Conservation (phyloP, 1,140 invertebrate species). For the Myzus persicae region DNA sequence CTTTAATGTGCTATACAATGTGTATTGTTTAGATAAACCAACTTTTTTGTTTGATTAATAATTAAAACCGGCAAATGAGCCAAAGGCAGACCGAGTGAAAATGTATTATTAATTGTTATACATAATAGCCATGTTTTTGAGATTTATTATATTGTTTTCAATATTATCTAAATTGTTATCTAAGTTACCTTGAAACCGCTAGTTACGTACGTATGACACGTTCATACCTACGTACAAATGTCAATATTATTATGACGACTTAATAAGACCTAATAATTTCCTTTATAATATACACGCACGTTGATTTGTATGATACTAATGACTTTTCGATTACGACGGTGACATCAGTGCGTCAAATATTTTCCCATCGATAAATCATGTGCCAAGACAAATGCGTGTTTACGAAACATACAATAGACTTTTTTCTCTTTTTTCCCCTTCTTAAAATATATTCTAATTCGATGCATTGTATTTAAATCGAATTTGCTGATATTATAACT, state of each 20-base stretch:
- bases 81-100: background rate
- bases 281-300: background rate
- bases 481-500: background rate
- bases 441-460: background rate
- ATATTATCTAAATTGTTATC: slow-evolving; percentile 1
- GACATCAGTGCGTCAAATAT: slow-evolving; percentile 9
- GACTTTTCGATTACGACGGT: background rate
- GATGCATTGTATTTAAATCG: background rate
- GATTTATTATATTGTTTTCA: background rate
- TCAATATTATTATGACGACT: slow-evolving; percentile 37
- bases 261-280: slow-evolving; percentile 16
- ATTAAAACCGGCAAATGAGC: background rate
- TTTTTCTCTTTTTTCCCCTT: background rate
- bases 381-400: background rate
- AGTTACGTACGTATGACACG: background rate
- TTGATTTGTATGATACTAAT: slow-evolving; percentile 34
- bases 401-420: background rate
- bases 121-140: background rate
- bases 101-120: background rate
- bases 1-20: background rate
- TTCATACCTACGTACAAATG: background rate
- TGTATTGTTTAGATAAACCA: background rate
- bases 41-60: background rate
- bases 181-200: slow-evolving; percentile 36
- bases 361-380: slow-evolving; percentile 31